Conservation (phyloP, 1,140 invertebrate genomes). For the Medauroidea extradentata region DNA sequence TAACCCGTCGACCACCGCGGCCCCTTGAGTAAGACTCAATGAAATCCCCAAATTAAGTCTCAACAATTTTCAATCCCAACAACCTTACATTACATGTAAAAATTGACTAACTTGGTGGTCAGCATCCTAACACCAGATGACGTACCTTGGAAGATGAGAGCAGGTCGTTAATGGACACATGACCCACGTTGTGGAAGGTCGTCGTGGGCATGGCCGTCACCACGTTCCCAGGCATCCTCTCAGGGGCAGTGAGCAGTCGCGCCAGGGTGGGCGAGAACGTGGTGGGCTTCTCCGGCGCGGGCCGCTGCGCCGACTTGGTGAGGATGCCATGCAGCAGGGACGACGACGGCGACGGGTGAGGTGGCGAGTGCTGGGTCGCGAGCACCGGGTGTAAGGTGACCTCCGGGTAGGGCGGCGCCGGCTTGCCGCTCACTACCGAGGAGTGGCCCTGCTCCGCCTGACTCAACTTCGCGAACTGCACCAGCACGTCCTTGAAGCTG, state of each 20-base stretch:
- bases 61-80: too few species aligned
- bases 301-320: constrained; percentile 48
- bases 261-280: constrained; percentile 74
- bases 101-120: too few species aligned
- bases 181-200: constrained; percentile 23
- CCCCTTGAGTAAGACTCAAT: too few species aligned
- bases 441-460: constrained; percentile 19
- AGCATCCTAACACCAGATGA: too few species aligned
- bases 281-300: constrained; percentile 36
- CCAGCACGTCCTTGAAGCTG: constrained; percentile 71
- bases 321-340: constrained; percentile 71
- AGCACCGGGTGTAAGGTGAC: constrained; percentile 68
- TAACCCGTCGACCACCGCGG: too few species aligned
- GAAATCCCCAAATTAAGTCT: too few species aligned
- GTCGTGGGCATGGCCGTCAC: constrained; percentile 18
- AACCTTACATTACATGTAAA: too few species aligned
- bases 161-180: constrained; percentile 55
- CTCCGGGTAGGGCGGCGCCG: constrained; percentile 64
- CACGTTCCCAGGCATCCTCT: constrained; percentile 43
- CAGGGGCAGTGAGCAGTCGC: constrained; percentile 66
- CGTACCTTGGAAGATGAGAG: constrained; percentile 60
- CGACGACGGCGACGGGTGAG: constrained; percentile 49
- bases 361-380: constrained; percentile 39
- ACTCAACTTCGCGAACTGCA: constrained; percentile 65
- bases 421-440: constrained; percentile 16